phyloP scores from a whole-genome alignment of 1,140 invertebrate genomes.

The Dolichoris vasculosae region DNA sequence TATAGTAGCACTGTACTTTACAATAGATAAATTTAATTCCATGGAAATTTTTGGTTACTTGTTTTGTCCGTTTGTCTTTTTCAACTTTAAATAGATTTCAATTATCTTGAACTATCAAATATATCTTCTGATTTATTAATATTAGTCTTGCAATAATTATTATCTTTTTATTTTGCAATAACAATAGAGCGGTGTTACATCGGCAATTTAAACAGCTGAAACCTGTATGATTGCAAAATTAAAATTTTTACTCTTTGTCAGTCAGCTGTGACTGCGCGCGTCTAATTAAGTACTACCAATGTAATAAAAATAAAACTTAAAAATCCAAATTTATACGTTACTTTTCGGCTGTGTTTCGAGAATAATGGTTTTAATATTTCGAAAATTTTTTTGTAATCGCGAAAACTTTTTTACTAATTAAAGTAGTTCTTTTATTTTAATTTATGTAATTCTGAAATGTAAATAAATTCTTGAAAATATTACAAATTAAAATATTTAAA shows the following conservation, averaged over 20 bases:
- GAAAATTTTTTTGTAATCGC: too few relatives aligned
- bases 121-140: background rate
- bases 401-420: too few relatives aligned
- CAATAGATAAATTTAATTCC: background rate
- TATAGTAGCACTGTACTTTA: background rate
- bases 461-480: too few relatives aligned
- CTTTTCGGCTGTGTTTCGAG: too few relatives aligned
- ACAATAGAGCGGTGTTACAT: background rate
- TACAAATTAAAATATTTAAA: too few relatives aligned
- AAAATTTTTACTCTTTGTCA: slow-evolving; percentile 28
- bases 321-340: background rate
- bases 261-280: slow-evolving; percentile 2
- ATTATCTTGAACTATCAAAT: background rate
- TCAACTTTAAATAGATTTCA: background rate
- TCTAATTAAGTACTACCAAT: background rate
- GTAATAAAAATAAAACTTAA: background rate
- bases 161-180: background rate
- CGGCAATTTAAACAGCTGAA: background rate
- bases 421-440: too few relatives aligned
- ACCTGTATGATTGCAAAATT: slow-evolving; percentile 9
- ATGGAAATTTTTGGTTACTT: slow-evolving; percentile 20
- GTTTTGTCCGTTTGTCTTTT: background rate
- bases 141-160: background rate
- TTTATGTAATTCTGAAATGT: too few relatives aligned
- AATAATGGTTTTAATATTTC: too few relatives aligned